Evolutionary conservation across 2,797 vertebrate species (phyloP).

Genomic region (Trichosurus vulpecula): DNA sequence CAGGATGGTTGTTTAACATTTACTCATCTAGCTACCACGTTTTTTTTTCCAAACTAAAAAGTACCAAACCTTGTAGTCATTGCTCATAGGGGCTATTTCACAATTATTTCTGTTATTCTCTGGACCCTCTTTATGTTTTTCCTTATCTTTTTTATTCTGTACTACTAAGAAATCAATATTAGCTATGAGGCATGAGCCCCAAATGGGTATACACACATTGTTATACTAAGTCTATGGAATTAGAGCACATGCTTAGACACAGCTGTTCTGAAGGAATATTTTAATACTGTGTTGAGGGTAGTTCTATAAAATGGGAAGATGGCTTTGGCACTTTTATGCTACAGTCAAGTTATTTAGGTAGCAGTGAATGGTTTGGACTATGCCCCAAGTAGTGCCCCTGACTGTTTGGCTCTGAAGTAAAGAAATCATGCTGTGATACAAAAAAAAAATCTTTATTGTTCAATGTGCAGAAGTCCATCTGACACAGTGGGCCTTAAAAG

Average conservation of each 20-base stretch:
- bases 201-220: not conserved
- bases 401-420: not conserved
- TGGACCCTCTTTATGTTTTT: not conserved
- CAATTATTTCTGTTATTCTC: not conserved
- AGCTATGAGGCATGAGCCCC: not conserved
- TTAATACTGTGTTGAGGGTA: not conserved
- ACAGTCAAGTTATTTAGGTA: not conserved
- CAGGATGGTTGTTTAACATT: not conserved
- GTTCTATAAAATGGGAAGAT: too few relatives aligned
- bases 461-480: not conserved
- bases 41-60: conserved; percentile 11
- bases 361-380: not conserved
- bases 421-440: not conserved
- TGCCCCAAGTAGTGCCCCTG: not conserved
- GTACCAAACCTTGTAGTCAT: not conserved
- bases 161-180: not conserved
- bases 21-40: not conserved
- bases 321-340: not conserved
- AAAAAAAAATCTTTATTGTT: not conserved
- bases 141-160: not conserved
- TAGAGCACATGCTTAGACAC: not conserved
- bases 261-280: not conserved
- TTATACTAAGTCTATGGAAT: not conserved
- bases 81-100: not conserved
- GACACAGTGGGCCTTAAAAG: not conserved